Evolutionary conservation across 1,140 invertebrate species (phyloP), one percentile per base, ranked within the genome.

Genomic region (Drosophila chauvacae): DNA sequence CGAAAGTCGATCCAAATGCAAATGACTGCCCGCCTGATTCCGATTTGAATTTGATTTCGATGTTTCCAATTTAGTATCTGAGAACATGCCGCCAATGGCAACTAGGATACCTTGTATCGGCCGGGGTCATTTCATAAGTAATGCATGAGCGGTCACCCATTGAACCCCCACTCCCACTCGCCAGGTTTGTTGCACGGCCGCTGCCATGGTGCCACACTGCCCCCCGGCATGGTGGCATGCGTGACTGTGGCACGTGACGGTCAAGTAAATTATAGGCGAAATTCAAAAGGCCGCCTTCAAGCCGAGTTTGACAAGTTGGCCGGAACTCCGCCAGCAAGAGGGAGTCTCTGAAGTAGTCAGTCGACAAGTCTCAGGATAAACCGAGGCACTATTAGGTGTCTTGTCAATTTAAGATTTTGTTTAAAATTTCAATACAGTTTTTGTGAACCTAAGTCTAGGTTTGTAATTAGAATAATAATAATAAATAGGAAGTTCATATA

Each of bases 231-330:
- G 73, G 66, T 51, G 48, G 48, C 83, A 78, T 82, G 83, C 83
- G 84, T 84, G 84, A 77, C 80, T 77, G 58, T 56, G 69, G 58
- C 80, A 88, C 84, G 84, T 88, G 84, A 76, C 71, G 85, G 63
- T 83, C 85, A 84, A 78, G 69, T 90, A 90, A 88, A 84, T 90
- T 88, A 88, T 88, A 77, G 84, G 64, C 64, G 41, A 87, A 80
- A 87, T 62, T 39, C 55, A 37, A 68, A 85, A 72, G 66, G 63
- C 63, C 69, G 50, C 76, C 59, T 65, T 70, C 56, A 56, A 61
- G 61, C 33, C 53, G 33, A 59, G 53, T 37, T 44, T 64, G 28
- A 23, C 62, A 64, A 64, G 39, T 56, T 28, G 33, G 37, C 48
- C 26, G 47, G 45, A 28, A 66, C 47, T 53, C 66, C 41, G 30